These are phyloP conservation scores for Lycocerus yunnanus DNA, from an alignment of 2,888 invertebrate species.

Conservation along the genomic window DNA sequence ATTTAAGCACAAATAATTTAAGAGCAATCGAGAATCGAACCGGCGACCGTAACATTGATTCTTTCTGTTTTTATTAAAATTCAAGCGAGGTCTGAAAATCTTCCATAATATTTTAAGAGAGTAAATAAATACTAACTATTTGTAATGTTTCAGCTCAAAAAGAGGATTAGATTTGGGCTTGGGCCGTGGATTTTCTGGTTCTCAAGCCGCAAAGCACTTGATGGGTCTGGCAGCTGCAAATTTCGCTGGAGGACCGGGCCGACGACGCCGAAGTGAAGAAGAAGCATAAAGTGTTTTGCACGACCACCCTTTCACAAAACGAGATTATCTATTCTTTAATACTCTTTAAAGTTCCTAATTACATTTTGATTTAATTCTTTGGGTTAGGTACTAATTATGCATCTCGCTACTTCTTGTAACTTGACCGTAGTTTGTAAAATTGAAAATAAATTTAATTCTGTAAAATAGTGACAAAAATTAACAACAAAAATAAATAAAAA, in stretches of 20 bases:
- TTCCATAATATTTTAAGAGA: too few species aligned
- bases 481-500: neutral
- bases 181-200: conserved; percentile 86
- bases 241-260: conserved; percentile 86
- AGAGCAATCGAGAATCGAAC: too few species aligned
- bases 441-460: neutral
- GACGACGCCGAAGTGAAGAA: conserved; percentile 74
- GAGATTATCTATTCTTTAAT: conserved; percentile 17
- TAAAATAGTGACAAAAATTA: neutral
- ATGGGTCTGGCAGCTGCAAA: conserved; percentile 90
- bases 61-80: too few species aligned
- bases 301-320: neutral
- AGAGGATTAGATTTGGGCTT: conserved; percentile 87
- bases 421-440: conserved; percentile 10
- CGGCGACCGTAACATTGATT: too few species aligned
- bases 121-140: neutral
- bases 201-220: conserved; percentile 88
- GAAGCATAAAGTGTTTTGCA: conserved; percentile 40
- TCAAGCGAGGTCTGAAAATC: too few species aligned
- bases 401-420: neutral
- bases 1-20: too few species aligned
- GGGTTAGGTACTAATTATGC: neutral
- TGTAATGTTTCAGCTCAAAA: conserved; percentile 68
- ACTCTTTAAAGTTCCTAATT: conserved; percentile 31
- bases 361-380: conserved; percentile 3